These are phyloP conservation scores for Odocoileus virginianus DNA, from an alignment of 2,113 vertebrate genomes.

Conservation along the genomic window DNA sequence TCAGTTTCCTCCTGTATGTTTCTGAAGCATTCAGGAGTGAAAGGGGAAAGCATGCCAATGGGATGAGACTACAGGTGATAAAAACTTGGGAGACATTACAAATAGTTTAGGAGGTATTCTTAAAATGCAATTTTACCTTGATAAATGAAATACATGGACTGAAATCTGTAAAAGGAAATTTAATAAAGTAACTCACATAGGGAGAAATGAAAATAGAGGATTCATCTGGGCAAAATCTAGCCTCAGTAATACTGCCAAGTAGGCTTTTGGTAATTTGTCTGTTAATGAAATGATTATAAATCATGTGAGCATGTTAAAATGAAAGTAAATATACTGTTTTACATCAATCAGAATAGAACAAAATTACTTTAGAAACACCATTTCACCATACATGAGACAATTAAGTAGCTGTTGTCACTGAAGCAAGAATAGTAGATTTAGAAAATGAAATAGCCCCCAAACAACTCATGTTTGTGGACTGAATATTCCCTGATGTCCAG, in stretches of 20 bases:
- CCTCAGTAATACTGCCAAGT: neutral
- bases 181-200: neutral
- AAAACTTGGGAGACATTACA: neutral
- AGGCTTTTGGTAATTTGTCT: neutral
- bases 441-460: neutral
- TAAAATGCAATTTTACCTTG: slow-evolving; percentile 14
- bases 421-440: neutral
- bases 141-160: neutral
- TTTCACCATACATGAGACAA: neutral
- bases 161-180: slow-evolving; percentile 33
- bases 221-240: neutral
- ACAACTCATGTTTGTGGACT: neutral
- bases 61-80: neutral
- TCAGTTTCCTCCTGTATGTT: neutral
- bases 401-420: neutral
- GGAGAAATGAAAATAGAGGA: neutral
- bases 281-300: neutral
- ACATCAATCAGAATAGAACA: neutral
- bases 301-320: neutral
- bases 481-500: neutral
- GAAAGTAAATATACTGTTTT: neutral
- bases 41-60: neutral
- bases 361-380: neutral
- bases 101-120: slow-evolving; percentile 10
- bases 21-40: neutral